phyloP scores from a whole-genome alignment of 2,888 invertebrate species.

The Galerucella calmariensis region DNA sequence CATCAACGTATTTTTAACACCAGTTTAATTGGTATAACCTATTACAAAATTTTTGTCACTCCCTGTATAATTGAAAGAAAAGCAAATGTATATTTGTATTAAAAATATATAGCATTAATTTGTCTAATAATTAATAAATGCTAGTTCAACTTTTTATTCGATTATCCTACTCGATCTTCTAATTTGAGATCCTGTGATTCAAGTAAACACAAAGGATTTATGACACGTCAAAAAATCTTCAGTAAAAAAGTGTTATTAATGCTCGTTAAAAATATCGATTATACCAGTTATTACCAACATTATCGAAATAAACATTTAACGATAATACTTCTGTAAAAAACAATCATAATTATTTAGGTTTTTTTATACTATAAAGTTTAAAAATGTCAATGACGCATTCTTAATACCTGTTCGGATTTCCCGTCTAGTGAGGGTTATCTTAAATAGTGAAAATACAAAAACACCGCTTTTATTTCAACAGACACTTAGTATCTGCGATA shows the following conservation, averaged over 20 bases:
- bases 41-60: no score
- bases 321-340: neutral
- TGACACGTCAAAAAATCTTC: no score
- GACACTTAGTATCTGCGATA: neutral
- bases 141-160: no score
- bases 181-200: no score
- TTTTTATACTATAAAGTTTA: neutral
- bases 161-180: no score
- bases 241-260: neutral
- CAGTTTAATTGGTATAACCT: no score
- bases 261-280: neutral
- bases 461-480: neutral
- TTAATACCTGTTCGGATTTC: neutral
- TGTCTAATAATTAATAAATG: no score
- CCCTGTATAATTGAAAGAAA: no score
- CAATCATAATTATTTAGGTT: neutral
- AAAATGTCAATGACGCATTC: neutral
- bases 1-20: no score
- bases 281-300: neutral
- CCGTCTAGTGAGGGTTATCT: slow-evolving; percentile 1
- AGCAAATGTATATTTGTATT: no score
- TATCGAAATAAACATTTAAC: neutral
- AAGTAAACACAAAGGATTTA: no score
- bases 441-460: neutral
- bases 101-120: no score